phyloP scores from a whole-genome alignment of 2,888 invertebrate species.

The Teleogryllus oceanicus region DNA sequence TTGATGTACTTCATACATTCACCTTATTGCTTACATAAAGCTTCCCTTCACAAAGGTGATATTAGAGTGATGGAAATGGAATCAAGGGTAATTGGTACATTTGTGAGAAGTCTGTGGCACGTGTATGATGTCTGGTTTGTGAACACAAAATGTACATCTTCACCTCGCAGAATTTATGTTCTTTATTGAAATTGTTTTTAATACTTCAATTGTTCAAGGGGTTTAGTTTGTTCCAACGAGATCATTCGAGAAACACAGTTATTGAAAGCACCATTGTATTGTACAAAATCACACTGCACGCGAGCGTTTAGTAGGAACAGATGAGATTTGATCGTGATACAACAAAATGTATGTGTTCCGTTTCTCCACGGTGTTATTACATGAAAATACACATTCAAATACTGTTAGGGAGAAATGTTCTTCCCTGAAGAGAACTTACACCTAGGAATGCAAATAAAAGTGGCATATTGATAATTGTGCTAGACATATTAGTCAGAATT shows the following conservation, averaged over 20 bases:
- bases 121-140: not conserved
- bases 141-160: not conserved
- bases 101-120: no score
- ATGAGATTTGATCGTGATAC: slow-evolving; percentile 12
- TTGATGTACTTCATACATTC: no score
- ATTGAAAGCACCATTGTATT: slow-evolving; percentile 18
- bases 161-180: not conserved
- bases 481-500: not conserved
- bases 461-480: not conserved
- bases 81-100: no score
- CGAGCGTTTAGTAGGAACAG: slow-evolving; percentile 2
- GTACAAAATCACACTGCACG: slow-evolving; percentile 1
- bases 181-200: not conserved
- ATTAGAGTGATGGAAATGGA: no score
- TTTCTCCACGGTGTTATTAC: slow-evolving; percentile 18
- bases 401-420: not conserved
- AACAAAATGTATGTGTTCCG: slow-evolving; percentile 2
- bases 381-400: slow-evolving; percentile 6
- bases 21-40: no score
- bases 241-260: slow-evolving; percentile 11
- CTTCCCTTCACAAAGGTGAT: no score
- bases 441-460: not conserved
- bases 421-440: not conserved
- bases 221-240: not conserved
- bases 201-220: not conserved